Evolutionary conservation across 2,888 invertebrate genomes (phyloP).

Genomic region (Drosophila mimetica): DNA sequence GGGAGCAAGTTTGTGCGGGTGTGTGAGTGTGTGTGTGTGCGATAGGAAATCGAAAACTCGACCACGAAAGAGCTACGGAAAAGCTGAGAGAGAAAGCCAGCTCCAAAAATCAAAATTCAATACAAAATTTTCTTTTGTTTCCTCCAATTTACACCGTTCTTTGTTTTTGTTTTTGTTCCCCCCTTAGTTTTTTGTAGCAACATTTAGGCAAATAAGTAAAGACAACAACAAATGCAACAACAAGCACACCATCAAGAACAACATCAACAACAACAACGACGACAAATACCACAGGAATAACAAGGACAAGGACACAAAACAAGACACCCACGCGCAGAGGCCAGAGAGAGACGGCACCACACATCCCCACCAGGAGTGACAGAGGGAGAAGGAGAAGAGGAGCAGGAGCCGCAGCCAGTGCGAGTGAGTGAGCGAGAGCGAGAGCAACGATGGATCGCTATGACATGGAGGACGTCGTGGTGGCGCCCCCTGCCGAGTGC

Average conservation of each 20-base stretch:
- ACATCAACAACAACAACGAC: not conserved
- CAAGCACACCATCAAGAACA: not conserved
- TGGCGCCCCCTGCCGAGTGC: conserved; percentile 62
- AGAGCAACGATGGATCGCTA: conserved; percentile 74
- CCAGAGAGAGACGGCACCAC: conserved; percentile 2
- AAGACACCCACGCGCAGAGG: conserved; percentile 22
- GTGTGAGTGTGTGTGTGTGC: conserved; percentile 2
- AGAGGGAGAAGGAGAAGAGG: not conserved
- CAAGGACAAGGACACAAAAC: conserved; percentile 26
- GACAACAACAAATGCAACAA: not conserved
- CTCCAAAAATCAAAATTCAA: no score
- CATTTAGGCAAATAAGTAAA: not conserved
- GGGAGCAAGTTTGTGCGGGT: conserved; percentile 4
- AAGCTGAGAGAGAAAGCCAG: no score
- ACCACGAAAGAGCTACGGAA: not conserved
- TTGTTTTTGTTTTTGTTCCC: not conserved
- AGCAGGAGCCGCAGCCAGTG: not conserved
- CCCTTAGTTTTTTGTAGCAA: not conserved
- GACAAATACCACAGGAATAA: conserved; percentile 13
- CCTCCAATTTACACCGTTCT: not conserved
- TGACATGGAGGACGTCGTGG: conserved; percentile 81
- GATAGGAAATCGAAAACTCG: not conserved
- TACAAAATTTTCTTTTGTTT: not conserved
- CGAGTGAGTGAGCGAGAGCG: conserved; percentile 3
- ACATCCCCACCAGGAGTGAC: not conserved